Percentiles rank a stretch among this genome's conserved stretches.
phyloP scores from a whole-genome alignment of 2,888 invertebrate species.

The Charanyca ferruginea region DNA sequence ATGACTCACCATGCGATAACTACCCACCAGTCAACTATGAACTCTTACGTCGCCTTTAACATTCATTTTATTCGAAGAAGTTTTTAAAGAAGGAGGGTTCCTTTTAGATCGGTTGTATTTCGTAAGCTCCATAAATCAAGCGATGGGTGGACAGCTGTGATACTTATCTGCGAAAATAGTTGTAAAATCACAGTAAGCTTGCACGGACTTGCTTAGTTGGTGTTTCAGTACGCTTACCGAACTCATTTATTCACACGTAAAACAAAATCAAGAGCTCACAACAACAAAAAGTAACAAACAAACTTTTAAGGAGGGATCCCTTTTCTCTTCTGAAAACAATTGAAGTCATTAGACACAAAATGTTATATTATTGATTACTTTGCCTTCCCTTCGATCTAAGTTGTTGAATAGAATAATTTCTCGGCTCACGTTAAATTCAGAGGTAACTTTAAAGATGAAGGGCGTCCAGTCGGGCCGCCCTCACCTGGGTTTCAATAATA shows the following conservation, averaged over 20 bases:
- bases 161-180: constrained; percentile 76
- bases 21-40: constrained; percentile 54
- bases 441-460: constrained; percentile 56
- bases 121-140: constrained; percentile 78
- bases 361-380: constrained; percentile 56
- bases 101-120: constrained; percentile 61
- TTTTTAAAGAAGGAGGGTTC: constrained; percentile 67
- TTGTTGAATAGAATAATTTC: constrained; percentile 57
- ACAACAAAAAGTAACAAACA: constrained; percentile 26
- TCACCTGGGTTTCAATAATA: constrained; percentile 81
- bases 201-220: constrained; percentile 32
- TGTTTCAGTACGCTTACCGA: constrained; percentile 11
- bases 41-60: constrained; percentile 44
- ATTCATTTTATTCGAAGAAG: constrained; percentile 47
- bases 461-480: constrained; percentile 58
- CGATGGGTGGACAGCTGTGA: constrained; percentile 77
- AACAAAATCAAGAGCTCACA: constrained; percentile 28
- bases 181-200: constrained; percentile 68
- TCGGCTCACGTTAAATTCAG: constrained; percentile 39
- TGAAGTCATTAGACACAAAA: constrained; percentile 52
- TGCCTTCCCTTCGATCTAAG: constrained; percentile 34
- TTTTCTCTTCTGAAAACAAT: constrained; percentile 41
- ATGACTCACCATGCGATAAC: constrained; percentile 64
- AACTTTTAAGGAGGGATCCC: constrained; percentile 23
- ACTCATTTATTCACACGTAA: constrained; percentile 17